Evolutionary conservation across 2,113 vertebrate species (phyloP), one percentile per base, ranked within the genome.

Genomic region (Aptenodytes forsteri): DNA sequence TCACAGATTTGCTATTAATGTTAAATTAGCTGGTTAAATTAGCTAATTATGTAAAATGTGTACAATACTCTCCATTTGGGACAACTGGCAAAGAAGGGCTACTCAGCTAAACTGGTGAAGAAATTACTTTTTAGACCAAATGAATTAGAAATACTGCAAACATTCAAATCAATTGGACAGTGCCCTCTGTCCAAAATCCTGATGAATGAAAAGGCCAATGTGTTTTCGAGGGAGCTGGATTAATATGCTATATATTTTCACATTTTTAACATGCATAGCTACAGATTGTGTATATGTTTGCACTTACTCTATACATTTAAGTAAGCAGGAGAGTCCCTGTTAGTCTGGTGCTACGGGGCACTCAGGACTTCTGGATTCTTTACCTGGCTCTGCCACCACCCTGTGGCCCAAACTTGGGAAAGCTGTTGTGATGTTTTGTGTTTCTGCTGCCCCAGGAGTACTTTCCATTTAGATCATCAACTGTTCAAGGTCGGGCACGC

Each of bases 1-100:
- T 91, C 80, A 76, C 82, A 92, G 73, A 72, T 91, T 92, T 83
- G 79, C 94, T 67, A 91, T 94, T 96, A 86, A 94, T 95, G 87
- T 93, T 94, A 97, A 89, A 97, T 97, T 96, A 97, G 77, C 83
- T 94, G 73, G 69, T 81, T 89, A 96, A 97, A 91, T 95, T 90
- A 96, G 54, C 91, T 96, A 96, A 97, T 95, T 94, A 94, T 77
- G 52, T 83, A 79, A 90, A 96, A 95, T 81, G 65, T 87, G 89
- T 76, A 70, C 87, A 87, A 36, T 54, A 10, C 20, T 80, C 80
- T 92, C 77, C 58, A 42, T 83, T 75, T 90, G 86, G 88, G 94
- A 89, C 83, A 79, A 82, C 25, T 66, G 80, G 81, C 54, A 89
- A 78, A 55, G 91, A 80, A 77, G 26, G 82, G 72, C 73, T 73